Conservation (phyloP, 2,797 vertebrate genomes). For the Harpagifer antarcticus region DNA sequence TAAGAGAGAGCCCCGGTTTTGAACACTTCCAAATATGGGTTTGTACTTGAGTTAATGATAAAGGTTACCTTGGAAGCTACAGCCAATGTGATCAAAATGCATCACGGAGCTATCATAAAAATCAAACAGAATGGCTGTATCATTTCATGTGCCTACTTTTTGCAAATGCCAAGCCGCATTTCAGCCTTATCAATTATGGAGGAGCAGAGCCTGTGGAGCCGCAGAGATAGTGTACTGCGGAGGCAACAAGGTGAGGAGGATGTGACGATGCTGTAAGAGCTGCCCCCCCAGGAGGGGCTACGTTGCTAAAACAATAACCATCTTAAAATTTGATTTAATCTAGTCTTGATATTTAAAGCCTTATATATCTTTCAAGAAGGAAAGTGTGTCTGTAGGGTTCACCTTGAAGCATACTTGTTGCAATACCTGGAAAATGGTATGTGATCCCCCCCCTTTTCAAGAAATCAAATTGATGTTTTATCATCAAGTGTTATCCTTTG, state of each 20-base stretch:
- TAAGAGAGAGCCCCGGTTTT: constrained; percentile 30
- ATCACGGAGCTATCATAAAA: constrained; percentile 66
- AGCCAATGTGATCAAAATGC: constrained; percentile 66
- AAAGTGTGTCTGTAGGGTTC: constrained; percentile 8
- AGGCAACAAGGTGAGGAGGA: constrained; percentile 59
- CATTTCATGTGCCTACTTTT: constrained; percentile 68
- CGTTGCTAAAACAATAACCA: constrained; percentile 54
- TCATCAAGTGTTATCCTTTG: background rate
- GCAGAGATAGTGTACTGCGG: constrained; percentile 43
- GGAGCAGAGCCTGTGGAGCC: constrained; percentile 65
- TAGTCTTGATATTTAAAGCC: constrained; percentile 28
- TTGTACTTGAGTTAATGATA: constrained; percentile 63
- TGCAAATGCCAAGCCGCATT: constrained; percentile 77
- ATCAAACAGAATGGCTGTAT: constrained; percentile 69
- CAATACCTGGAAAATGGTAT: background rate
- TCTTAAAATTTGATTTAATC: constrained; percentile 56
- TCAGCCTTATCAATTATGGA: constrained; percentile 80
- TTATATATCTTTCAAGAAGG: constrained; percentile 21
- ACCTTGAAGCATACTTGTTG: constrained; percentile 8
- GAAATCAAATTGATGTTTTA: background rate
- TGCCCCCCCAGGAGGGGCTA: constrained; percentile 51
- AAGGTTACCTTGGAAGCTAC: constrained; percentile 75
- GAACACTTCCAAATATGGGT: constrained; percentile 46
- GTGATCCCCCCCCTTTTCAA: background rate
- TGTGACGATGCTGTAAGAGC: constrained; percentile 64